A percentile compares a stretch with the other conserved stretches of the same genome.
phyloP scores from a whole-genome alignment of 2,113 vertebrate genomes.

The Thymallus thymallus region DNA sequence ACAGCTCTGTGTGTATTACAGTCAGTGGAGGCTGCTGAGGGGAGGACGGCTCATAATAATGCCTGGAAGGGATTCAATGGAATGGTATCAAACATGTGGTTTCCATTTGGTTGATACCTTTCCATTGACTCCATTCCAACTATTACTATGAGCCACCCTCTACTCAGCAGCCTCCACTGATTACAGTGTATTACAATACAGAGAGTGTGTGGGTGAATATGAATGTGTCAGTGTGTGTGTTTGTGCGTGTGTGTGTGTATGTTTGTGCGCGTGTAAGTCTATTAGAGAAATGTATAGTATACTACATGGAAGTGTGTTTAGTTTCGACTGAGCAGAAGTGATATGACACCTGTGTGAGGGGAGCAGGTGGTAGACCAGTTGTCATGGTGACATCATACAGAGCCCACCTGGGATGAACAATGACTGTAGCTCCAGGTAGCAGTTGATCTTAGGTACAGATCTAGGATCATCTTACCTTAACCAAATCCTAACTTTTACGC shows the following conservation, averaged over 20 bases:
- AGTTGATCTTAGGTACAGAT: background rate
- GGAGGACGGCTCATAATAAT: too few species aligned
- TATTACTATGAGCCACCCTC: too few species aligned
- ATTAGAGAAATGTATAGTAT: too few species aligned
- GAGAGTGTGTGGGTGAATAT: background rate
- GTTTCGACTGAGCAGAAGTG: conserved; percentile 19
- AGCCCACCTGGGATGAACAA: conserved; percentile 7
- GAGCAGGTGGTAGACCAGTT: conserved; percentile 53
- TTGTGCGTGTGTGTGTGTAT: background rate
- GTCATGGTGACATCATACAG: conserved; percentile 48
- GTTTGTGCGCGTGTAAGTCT: conserved; percentile 29
- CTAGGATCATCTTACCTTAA: background rate
- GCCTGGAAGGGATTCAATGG: too few species aligned
- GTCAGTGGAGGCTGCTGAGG: too few species aligned
- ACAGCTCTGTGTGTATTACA: background rate
- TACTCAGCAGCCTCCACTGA: too few species aligned
- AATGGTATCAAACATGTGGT: too few species aligned
- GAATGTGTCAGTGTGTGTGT: background rate
- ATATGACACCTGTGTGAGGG: conserved; percentile 43
- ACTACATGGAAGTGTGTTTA: too few species aligned
- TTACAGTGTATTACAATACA: background rate
- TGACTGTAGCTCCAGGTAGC: background rate
- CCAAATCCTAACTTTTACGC: background rate
- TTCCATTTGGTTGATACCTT: too few species aligned
- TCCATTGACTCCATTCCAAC: too few species aligned